These are phyloP conservation scores for Boloria euphrosyne DNA, from an alignment of 2,888 invertebrate species.

Conservation along the genomic window DNA sequence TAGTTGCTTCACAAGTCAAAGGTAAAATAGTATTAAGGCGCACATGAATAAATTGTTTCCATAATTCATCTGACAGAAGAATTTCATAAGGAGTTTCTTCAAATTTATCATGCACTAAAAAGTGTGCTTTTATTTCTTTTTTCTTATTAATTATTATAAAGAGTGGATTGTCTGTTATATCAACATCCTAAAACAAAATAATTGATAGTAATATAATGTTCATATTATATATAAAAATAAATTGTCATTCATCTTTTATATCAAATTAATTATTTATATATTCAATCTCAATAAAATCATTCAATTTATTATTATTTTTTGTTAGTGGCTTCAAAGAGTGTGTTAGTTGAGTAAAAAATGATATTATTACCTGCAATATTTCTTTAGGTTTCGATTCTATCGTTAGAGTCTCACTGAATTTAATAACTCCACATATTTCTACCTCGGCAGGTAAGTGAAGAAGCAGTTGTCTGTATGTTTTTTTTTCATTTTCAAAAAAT, in stretches of 20 bases:
- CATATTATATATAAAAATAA: not conserved
- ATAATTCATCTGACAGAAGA: conserved; percentile 83
- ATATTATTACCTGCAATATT: conserved; percentile 74
- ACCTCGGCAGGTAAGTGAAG: conserved; percentile 89
- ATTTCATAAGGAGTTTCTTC: conserved; percentile 85
- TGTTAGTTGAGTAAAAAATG: not conserved
- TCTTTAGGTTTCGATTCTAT: conserved; percentile 84
- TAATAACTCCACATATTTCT: conserved; percentile 89
- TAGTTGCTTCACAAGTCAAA: conserved; percentile 83
- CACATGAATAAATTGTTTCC: conserved; percentile 87
- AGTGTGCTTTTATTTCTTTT: conserved; percentile 84
- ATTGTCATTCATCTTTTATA: not conserved
- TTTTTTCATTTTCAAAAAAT: conserved; percentile 80
- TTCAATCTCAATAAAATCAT: not conserved
- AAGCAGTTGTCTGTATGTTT: conserved; percentile 77
- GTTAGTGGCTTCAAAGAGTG: not conserved
- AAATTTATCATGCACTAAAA: conserved; percentile 87
- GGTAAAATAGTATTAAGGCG: conserved; percentile 85
- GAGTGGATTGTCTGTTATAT: conserved; percentile 91
- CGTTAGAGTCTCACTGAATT: conserved; percentile 83
- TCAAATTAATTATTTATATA: not conserved
- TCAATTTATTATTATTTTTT: not conserved
- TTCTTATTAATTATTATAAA: conserved; percentile 81
- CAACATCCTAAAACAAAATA: conserved; percentile 81
- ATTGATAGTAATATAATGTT: not conserved